phyloP scores from a whole-genome alignment of 2,113 vertebrate genomes.

The Dicrurus megarhynchus region DNA sequence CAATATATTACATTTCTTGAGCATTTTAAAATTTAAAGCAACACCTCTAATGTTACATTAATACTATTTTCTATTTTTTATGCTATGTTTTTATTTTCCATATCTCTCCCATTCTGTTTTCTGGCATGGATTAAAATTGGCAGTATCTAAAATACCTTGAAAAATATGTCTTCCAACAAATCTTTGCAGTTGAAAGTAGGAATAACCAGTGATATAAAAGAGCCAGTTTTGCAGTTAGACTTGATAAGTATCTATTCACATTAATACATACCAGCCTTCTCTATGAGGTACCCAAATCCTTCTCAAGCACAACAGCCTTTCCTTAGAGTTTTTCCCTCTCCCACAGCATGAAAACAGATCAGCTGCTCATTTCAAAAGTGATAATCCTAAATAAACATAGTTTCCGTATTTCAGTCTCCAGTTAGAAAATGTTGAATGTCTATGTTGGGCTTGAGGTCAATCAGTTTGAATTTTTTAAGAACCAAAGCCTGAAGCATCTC shows the following conservation, averaged over 20 bases:
- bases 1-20: neutral
- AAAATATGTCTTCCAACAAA: neutral
- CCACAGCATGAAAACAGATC: neutral
- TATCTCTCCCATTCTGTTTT: neutral
- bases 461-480: neutral
- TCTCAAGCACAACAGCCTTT: neutral
- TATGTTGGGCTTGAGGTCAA: neutral
- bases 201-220: neutral
- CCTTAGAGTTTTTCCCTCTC: neutral
- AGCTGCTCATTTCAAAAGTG: neutral
- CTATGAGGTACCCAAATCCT: neutral
- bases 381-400: neutral
- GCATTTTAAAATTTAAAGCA: neutral
- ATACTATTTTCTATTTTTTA: neutral
- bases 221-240: neutral
- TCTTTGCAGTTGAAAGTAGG: neutral
- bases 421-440: neutral
- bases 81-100: neutral
- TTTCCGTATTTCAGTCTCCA: neutral
- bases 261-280: neutral
- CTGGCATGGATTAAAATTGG: neutral
- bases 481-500: neutral
- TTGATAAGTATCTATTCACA: neutral
- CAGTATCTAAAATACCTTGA: conserved; percentile 8
- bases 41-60: neutral